Evolutionary conservation across 35 echinoderm and acorn worm genomes (phyloP), one percentile per base, ranked within the genome.

Genomic region (Holothuria glaberrima): DNA sequence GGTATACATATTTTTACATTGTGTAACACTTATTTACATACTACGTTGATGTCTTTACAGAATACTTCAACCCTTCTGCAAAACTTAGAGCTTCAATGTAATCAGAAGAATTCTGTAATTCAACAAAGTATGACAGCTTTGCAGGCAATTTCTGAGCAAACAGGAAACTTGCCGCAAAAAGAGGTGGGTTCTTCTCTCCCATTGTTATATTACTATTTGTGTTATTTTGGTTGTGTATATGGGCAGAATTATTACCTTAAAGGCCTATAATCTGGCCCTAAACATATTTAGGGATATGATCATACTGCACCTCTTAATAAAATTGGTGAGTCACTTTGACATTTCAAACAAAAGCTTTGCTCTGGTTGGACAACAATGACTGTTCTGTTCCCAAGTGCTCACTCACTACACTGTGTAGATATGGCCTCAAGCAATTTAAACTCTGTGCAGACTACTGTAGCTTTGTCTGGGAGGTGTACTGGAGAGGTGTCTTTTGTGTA

Each of bases 1-100:
- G 17, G 12, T 5, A 29, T 20, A 69, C 0, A 69, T 69, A 0
- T 21, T 27, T 12, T 30, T 9, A 6, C 10, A 69, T 12, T 48
- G 12, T 48, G 38, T 48, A 21, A 18, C 18, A 38, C 21, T 50
- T 19, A 38, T 50, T 46, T 52, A 25, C 19, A 30, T 78, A n/a
- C n/a, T n/a, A n/a, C 26, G 50, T 78, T 48, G 44, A 48, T 78
- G 22, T 24, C 27, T 19, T 6, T 26, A 54, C 74, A 78, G 74
- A 78, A 48, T 19, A 78, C 30, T 25, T 78, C 74, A 48, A 78
- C 44, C 20, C 50, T 48, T 78, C 74, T 52, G 24, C 74, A 78
- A 48, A 78, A 35, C 10, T 24, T 78, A 28, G 41, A 78, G 50
- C 74, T 78, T 52, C 36, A 78, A 52, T 50, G 74, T 16, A 48